Percentiles rank a stretch among this genome's conserved stretches.
Evolutionary conservation across 2,113 vertebrate species (phyloP).

Genomic region (Rhodinocichla rosea): DNA sequence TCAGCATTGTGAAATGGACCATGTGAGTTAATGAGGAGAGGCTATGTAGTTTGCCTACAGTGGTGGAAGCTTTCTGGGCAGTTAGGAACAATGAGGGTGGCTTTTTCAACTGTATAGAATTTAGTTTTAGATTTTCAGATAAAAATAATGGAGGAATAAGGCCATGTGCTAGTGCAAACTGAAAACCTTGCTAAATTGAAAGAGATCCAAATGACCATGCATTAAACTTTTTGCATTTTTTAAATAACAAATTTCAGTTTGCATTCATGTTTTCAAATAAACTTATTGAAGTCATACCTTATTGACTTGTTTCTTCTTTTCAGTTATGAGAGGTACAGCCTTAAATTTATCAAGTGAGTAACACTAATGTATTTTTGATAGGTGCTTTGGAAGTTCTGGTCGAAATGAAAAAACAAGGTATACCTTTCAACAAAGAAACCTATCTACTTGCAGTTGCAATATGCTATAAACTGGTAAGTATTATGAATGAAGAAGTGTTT

Average conservation of each 20-base stretch:
- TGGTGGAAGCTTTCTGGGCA: neutral
- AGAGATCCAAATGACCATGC: neutral
- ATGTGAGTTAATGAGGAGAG: neutral
- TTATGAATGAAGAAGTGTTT: neutral
- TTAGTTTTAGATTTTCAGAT: neutral
- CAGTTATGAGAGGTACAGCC: neutral
- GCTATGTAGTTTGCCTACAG: neutral
- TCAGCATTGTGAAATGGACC: neutral
- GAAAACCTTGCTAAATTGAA: neutral
- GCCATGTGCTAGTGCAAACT: neutral
- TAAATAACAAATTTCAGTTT: neutral
- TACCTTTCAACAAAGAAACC: conserved; percentile 84
- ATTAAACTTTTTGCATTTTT: neutral
- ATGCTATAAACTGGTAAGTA: conserved; percentile 89
- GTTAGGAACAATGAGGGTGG: neutral
- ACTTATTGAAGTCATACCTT: neutral
- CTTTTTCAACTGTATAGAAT: neutral
- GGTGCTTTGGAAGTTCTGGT: conserved; percentile 83
- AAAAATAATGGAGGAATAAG: neutral
- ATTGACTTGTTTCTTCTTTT: neutral
- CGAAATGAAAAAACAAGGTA: conserved; percentile 82
- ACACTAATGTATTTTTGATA: conserved; percentile 52
- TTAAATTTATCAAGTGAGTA: neutral
- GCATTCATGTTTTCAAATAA: neutral
- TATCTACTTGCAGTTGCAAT: conserved; percentile 80